Evolutionary conservation across 2,797 vertebrate species (phyloP).

Genomic region (Ispidina picta): DNA sequence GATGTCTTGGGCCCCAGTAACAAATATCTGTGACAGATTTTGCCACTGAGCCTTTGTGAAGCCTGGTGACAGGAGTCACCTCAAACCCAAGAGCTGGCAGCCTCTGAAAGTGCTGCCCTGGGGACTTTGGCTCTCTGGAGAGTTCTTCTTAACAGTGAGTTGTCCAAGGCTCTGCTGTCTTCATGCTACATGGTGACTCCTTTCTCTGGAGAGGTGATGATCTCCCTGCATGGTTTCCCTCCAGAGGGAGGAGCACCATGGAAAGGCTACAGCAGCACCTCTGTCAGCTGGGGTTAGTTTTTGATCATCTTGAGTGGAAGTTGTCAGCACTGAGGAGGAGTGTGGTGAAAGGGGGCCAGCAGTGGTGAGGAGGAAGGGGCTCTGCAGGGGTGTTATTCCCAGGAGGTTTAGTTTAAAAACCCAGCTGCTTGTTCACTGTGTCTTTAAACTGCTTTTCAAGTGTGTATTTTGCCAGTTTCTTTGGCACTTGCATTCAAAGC

Average conservation of each 20-base stretch:
- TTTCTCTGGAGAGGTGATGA: not conserved
- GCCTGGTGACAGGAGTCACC: not conserved
- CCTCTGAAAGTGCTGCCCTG: not conserved
- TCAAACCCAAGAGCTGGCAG: not conserved
- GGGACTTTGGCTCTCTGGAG: not conserved
- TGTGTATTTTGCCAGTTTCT: not conserved
- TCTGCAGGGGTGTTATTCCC: not conserved
- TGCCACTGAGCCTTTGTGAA: not conserved
- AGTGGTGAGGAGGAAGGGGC: not conserved
- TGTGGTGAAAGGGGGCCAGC: not conserved
- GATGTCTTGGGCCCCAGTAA: not conserved
- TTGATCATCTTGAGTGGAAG: not conserved
- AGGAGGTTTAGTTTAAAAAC: not conserved
- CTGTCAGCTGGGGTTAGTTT: not conserved
- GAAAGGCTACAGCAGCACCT: not conserved
- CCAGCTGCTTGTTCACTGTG: not conserved
- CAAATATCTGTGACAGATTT: not conserved
- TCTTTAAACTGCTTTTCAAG: not conserved
- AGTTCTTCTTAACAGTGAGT: accelerated
- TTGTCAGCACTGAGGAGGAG: not conserved
- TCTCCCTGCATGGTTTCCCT: not conserved
- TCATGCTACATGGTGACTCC: accelerated
- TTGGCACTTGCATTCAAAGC: not conserved
- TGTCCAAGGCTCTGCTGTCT: not conserved
- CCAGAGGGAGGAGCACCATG: not conserved